These are phyloP conservation scores for Hyposoter dolosus DNA, from an alignment of 2,888 invertebrate species.

Conservation along the genomic window DNA sequence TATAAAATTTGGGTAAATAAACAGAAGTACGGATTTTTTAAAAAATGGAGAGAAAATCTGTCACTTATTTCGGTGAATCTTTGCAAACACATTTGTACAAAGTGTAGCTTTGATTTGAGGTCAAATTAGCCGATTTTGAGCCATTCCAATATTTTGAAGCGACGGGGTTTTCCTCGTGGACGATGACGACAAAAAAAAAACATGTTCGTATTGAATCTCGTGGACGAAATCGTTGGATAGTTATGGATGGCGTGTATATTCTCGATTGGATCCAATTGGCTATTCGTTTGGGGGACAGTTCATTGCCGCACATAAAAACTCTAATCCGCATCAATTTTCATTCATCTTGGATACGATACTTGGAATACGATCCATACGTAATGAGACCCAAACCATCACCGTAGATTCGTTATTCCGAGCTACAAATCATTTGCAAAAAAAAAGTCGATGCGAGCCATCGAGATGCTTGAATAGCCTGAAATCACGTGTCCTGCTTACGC, in stretches of 20 bases:
- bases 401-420: slow-evolving; percentile 24
- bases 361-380: not conserved
- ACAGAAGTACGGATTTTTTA: no score
- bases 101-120: not conserved
- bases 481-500: slow-evolving; percentile 4
- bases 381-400: not conserved
- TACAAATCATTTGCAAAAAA: slow-evolving; percentile 24
- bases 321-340: not conserved
- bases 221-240: not conserved
- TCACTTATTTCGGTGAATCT: not conserved
- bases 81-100: not conserved
- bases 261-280: not conserved
- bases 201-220: not conserved
- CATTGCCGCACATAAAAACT: not conserved
- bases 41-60: no score
- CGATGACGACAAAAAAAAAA: no score
- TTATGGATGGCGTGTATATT: not conserved
- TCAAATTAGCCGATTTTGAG: not conserved
- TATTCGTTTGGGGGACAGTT: not conserved
- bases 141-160: not conserved
- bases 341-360: not conserved
- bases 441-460: slow-evolving; percentile 1
- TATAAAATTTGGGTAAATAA: not conserved
- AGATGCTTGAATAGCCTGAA: not conserved
- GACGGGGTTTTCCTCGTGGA: not conserved